These are phyloP conservation scores for Pardalotus punctatus DNA, from an alignment of 2,113 vertebrate species.

Conservation along the genomic window DNA sequence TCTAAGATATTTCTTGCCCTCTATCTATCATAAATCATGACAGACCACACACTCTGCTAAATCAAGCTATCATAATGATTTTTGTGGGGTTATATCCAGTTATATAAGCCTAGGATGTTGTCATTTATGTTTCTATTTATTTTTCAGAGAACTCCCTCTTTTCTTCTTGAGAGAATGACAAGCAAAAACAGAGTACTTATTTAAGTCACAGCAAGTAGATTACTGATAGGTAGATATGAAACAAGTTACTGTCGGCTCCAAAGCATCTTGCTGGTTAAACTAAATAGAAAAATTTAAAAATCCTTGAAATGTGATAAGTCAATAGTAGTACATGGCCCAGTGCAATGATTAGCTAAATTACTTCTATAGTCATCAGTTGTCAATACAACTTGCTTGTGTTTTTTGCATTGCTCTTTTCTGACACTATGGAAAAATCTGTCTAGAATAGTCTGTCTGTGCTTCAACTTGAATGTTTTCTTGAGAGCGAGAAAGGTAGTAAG, in stretches of 20 bases:
- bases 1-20: neutral
- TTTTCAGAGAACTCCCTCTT: neutral
- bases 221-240: neutral
- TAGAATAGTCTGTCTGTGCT: neutral
- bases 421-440: neutral
- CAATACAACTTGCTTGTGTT: neutral
- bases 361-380: neutral
- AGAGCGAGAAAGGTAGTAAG: accelerated
- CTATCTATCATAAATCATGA: neutral
- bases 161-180: neutral
- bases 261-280: neutral
- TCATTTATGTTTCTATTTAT: neutral
- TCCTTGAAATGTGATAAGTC: neutral
- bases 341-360: neutral
- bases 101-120: neutral
- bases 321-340: neutral
- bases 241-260: neutral
- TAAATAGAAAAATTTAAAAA: neutral
- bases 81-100: neutral
- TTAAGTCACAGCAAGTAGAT: neutral
- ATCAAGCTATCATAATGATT: neutral
- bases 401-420: neutral
- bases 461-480: neutral
- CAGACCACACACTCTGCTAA: neutral
- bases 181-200: neutral